phyloP scores from a whole-genome alignment of 2,113 vertebrate species.

The Elephantulus edwardii region DNA sequence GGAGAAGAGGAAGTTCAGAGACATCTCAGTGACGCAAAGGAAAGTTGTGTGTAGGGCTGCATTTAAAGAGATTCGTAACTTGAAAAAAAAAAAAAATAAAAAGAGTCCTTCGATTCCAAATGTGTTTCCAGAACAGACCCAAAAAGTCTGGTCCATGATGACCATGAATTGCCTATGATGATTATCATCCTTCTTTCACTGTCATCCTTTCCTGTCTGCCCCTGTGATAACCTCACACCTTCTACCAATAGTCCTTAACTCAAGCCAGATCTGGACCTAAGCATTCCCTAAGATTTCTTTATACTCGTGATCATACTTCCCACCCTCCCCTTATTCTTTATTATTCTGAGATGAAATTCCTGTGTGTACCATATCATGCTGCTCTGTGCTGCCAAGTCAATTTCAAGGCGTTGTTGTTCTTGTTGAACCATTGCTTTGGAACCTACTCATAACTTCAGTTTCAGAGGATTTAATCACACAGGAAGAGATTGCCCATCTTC shows the following conservation, averaged over 20 bases:
- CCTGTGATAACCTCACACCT: neutral
- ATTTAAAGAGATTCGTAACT: conserved; percentile 14
- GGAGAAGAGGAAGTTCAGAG: conserved; percentile 63
- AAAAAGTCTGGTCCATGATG: neutral
- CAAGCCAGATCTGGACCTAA: neutral
- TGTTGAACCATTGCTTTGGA: too few relatives aligned
- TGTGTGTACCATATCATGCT: neutral
- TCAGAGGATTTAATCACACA: too few relatives aligned
- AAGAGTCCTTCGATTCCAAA: neutral
- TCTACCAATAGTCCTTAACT: neutral
- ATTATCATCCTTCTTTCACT: neutral
- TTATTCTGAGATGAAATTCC: neutral
- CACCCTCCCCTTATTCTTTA: neutral
- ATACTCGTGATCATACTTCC: neutral
- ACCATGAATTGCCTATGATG: neutral
- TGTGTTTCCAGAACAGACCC: neutral
- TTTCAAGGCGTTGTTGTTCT: too few relatives aligned
- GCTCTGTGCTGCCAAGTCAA: too few relatives aligned
- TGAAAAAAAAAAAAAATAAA: conserved; percentile 14
- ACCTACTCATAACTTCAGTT: too few relatives aligned
- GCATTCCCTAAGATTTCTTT: neutral
- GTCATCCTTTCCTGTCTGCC: neutral
- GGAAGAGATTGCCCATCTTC: too few relatives aligned
- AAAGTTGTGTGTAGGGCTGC: conserved; percentile 5
- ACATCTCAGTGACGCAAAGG: conserved; percentile 29